phyloP scores from a whole-genome alignment of 2,113 vertebrate species.

The Macrotis lagotis region DNA sequence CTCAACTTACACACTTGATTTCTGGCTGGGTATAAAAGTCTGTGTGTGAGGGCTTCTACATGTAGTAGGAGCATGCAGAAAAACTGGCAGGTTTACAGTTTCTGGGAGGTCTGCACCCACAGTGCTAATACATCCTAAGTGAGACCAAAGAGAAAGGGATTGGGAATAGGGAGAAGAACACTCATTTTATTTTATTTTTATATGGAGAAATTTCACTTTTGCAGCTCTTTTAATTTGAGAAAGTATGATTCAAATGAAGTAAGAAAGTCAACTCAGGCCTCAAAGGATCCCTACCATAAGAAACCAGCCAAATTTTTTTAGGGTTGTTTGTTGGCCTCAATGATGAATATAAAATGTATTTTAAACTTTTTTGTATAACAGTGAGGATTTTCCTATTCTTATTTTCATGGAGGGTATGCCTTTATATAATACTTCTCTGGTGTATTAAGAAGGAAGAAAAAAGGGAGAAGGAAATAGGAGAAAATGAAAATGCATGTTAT shows the following conservation, averaged over 20 bases:
- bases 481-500: neutral
- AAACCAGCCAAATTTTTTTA: neutral
- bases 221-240: neutral
- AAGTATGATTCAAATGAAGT: neutral
- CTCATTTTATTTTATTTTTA: neutral
- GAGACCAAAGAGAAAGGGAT: neutral
- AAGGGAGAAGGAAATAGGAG: neutral
- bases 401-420: neutral
- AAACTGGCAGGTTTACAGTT: conserved; percentile 4
- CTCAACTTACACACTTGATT: neutral
- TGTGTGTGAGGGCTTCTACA: neutral
- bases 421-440: neutral
- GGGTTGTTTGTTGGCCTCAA: neutral
- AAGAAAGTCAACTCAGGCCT: neutral
- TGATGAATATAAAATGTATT: neutral
- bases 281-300: neutral
- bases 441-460: neutral
- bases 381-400: neutral
- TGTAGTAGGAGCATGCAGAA: neutral
- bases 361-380: neutral
- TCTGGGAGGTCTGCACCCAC: neutral
- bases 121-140: neutral
- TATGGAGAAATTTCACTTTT: neutral
- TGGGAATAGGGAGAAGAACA: neutral
- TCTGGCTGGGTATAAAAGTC: neutral